phyloP scores from a whole-genome alignment of 2,113 vertebrate species.

The Protobothrops mucrosquamatus region DNA sequence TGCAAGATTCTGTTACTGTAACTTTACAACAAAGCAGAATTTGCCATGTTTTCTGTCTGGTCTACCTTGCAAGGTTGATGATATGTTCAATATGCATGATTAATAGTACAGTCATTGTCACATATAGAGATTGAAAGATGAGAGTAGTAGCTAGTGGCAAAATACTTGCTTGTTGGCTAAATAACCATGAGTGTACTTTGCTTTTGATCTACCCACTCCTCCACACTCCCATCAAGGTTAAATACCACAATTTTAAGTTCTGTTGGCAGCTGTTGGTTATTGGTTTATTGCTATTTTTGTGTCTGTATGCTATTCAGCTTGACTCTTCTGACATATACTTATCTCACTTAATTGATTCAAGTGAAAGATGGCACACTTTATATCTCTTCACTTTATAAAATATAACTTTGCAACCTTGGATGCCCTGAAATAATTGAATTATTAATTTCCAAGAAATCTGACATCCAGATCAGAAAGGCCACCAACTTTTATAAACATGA shows the following conservation, averaged over 20 bases:
- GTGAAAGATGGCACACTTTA: background rate
- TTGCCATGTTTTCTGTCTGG: background rate
- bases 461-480: slow-evolving; percentile 11
- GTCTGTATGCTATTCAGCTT: background rate
- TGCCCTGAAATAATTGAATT: background rate
- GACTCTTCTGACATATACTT: background rate
- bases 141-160: background rate
- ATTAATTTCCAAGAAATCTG: slow-evolving; percentile 17
- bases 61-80: background rate
- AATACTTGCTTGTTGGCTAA: background rate
- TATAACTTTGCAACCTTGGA: background rate
- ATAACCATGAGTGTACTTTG: background rate
- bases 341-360: background rate
- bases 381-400: background rate
- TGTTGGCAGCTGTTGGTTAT: background rate
- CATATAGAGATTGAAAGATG: background rate
- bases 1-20: background rate
- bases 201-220: background rate
- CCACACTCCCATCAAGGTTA: background rate
- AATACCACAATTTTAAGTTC: background rate
- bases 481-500: background rate
- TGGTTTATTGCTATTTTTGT: background rate
- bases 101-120: background rate
- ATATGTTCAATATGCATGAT: background rate
- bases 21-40: background rate